These are phyloP conservation scores for Gryllus bimaculatus DNA, from an alignment of 1,140 invertebrate species.

Conservation along the genomic window DNA sequence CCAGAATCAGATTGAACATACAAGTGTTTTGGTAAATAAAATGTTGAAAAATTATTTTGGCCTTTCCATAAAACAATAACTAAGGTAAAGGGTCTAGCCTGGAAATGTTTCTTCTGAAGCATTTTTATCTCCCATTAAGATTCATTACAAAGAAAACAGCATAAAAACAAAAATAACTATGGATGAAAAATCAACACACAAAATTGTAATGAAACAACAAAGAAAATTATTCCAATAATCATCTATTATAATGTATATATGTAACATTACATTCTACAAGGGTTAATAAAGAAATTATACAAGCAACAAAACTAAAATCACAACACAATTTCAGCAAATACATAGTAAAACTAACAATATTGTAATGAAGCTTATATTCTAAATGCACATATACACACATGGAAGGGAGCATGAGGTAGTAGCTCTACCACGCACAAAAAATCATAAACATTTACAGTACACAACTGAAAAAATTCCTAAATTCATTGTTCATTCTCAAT, in stretches of 20 bases:
- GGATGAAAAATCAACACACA: too few relatives aligned
- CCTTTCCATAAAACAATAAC: background rate
- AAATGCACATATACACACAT: conserved; percentile 8
- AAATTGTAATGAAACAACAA: background rate
- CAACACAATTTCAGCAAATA: conserved; percentile 14
- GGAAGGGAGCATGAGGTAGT: background rate
- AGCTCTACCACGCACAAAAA: background rate
- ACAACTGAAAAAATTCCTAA: too few relatives aligned
- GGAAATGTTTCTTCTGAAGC: too few relatives aligned
- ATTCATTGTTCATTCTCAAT: too few relatives aligned
- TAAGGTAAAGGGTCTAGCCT: background rate
- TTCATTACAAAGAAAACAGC: background rate
- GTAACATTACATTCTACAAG: conserved; percentile 12
- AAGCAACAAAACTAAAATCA: conserved; percentile 14
- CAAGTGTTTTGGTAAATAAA: background rate
- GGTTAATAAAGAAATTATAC: conserved; percentile 8
- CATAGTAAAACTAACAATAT: conserved; percentile 11
- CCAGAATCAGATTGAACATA: too few relatives aligned
- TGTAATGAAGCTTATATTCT: conserved; percentile 8
- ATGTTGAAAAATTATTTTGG: background rate
- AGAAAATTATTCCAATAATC: background rate
- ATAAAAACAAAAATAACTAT: background rate
- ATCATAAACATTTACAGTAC: background rate
- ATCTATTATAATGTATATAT: conserved; percentile 11
- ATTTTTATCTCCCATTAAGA: background rate